phyloP scores from a whole-genome alignment of 2,113 vertebrate species.

The Panthera leo region DNA sequence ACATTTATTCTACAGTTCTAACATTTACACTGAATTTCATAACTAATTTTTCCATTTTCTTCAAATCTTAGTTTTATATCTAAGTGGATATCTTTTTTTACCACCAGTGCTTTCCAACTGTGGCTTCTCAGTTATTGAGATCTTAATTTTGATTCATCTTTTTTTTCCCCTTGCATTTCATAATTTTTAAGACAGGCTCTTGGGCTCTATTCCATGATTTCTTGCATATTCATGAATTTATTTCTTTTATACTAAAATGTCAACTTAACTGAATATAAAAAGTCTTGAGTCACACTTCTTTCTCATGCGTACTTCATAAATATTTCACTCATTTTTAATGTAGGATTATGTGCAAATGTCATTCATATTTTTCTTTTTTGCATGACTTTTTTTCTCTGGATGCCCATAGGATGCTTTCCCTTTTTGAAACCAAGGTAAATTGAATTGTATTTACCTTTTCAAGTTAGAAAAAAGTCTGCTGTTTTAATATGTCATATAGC shows the following conservation, averaged over 20 bases:
- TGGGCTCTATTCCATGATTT: slow-evolving; percentile 39
- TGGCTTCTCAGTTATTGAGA: neutral
- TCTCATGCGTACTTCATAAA: slow-evolving; percentile 24
- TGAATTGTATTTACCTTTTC: neutral
- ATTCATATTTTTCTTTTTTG: slow-evolving; percentile 5
- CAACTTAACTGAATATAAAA: slow-evolving; percentile 54
- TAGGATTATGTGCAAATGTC: neutral
- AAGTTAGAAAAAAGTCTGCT: neutral
- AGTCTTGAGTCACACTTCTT: slow-evolving; percentile 42
- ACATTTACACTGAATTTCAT: neutral
- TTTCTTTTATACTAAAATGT: slow-evolving; percentile 62
- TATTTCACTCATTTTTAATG: slow-evolving; percentile 16
- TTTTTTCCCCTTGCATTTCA: neutral
- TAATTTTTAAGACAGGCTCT: slow-evolving; percentile 34
- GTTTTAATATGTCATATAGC: neutral
- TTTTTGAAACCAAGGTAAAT: neutral
- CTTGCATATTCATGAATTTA: slow-evolving; percentile 58
- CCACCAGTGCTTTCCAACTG: neutral
- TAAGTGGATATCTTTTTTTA: neutral
- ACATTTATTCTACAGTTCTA: neutral
- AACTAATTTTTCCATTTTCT: neutral
- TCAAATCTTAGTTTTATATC: neutral
- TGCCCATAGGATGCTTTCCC: neutral
- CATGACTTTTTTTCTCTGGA: neutral
- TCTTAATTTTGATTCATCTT: slow-evolving; percentile 54